Conservation (phyloP, 2,888 invertebrate genomes). For the Pseudococcus jackbeardsleyi region DNA sequence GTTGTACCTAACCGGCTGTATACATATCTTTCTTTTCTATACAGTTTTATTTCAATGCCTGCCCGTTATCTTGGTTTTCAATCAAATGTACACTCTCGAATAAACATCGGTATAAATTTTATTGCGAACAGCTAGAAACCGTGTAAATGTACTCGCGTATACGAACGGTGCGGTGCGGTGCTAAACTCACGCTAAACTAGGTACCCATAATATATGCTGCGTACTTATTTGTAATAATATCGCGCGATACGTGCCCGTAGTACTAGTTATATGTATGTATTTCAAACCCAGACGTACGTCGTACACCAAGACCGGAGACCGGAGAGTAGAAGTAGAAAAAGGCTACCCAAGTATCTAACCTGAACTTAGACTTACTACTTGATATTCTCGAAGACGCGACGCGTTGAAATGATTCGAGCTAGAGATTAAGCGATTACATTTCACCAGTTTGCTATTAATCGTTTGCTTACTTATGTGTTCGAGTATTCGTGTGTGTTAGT, state of each 20-base stretch:
- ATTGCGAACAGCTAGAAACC: constrained; percentile 10
- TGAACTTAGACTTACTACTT: not conserved
- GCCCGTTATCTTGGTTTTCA: not conserved
- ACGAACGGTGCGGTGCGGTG: constrained; percentile 4
- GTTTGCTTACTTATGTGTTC: not conserved
- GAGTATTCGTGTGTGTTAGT: too few relatives aligned
- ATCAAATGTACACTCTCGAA: constrained; percentile 35
- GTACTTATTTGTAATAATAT: not conserved
- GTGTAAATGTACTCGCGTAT: not conserved
- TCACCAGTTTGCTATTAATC: constrained; percentile 44
- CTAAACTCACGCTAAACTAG: too few relatives aligned
- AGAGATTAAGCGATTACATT: constrained; percentile 43
- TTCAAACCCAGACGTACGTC: not conserved
- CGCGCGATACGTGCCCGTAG: not conserved
- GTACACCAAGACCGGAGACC: too few relatives aligned
- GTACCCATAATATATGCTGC: not conserved
- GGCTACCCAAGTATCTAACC: not conserved
- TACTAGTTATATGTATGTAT: too few relatives aligned
- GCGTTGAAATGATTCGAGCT: not conserved
- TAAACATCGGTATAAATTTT: constrained; percentile 27
- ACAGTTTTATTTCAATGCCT: not conserved
- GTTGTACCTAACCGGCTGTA: not conserved
- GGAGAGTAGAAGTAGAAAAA: too few relatives aligned
- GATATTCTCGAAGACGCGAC: not conserved
- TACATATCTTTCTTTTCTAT: too few relatives aligned